Evolutionary conservation across 2,888 invertebrate species (phyloP), one percentile per base, ranked within the genome.

Genomic region (Parnassius orleans): DNA sequence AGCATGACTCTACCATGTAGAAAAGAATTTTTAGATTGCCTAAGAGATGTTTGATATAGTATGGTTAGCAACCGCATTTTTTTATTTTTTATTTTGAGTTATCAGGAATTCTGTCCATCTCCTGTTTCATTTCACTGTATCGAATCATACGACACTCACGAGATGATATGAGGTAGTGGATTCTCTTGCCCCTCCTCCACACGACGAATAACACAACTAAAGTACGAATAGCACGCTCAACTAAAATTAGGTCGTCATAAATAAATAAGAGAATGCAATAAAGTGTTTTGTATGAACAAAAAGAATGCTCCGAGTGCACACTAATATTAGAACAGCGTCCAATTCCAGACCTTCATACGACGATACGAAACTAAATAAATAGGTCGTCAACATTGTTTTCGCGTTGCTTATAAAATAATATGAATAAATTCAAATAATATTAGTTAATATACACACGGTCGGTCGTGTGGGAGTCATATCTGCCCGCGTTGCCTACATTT

Each of bases 311-410:
- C 15, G 12, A 15, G 33, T 12, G 50, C n/a, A 14, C 47, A 62
- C 62, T 57, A 62, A 53, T 62, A 57, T 62, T 62, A 57, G 62
- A 57, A 14, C 12, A 24, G 24, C 19, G 24, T 19, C 15, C 50
- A 51, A 12, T 51, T 24, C 33, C 52, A 33, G 52, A 24, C 1
- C 11, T 15, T 10, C 12, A 24, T 47, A 7, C 53, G 53, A 47
- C 14, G 42, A 53, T 33, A 51, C 51, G 48, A 46, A 58, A 47
- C 33, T 50, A 53, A 19, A 19, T 19, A 55, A 63, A 63, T 63
- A 50, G 63, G 58, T 51, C 54, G n/a, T 50, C 50, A 43, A 58
- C 57, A 50, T 12, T 24, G 48, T 46, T 60, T 60, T 60, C 15
- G 60, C 53, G 54, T 53, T 42, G 53, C 53, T 24, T 7, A 24